These are phyloP conservation scores for Drosophila vallismaia DNA, from an alignment of 2,888 invertebrate genomes.

Conservation along the genomic window DNA sequence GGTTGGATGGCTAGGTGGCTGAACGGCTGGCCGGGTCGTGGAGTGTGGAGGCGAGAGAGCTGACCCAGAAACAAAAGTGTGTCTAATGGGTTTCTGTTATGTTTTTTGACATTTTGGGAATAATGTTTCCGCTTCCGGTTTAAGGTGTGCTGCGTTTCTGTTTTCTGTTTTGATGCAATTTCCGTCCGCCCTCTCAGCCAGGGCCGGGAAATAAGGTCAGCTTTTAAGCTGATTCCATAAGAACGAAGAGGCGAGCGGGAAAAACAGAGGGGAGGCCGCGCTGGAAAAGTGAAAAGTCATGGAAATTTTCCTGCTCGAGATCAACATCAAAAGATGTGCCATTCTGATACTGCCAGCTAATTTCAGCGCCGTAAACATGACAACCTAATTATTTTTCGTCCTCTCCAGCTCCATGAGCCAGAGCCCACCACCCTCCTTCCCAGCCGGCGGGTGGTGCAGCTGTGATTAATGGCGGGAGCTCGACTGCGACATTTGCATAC, in stretches of 20 bases:
- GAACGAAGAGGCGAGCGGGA: slow-evolving; percentile 19
- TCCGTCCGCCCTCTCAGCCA: slow-evolving; percentile 46
- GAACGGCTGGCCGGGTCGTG: background rate
- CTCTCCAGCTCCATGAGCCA: slow-evolving; percentile 42
- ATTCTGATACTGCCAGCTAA: slow-evolving; percentile 75
- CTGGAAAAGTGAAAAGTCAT: slow-evolving; percentile 37
- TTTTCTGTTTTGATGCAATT: slow-evolving; percentile 74
- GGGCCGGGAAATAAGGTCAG: slow-evolving; percentile 63
- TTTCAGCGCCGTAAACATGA: slow-evolving; percentile 77
- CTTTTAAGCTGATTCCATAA: slow-evolving; percentile 68
- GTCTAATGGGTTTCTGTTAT: slow-evolving; percentile 78
- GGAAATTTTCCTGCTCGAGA: slow-evolving; percentile 37
- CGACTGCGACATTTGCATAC: slow-evolving; percentile 73
- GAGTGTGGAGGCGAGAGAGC: slow-evolving; percentile 11
- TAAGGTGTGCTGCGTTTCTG: slow-evolving; percentile 67
- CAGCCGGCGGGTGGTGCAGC: slow-evolving; percentile 6
- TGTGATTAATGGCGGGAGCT: slow-evolving; percentile 41
- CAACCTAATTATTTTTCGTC: slow-evolving; percentile 76
- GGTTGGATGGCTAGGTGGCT: slow-evolving; percentile 49
- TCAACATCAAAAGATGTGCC: slow-evolving; percentile 73
- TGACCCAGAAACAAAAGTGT: slow-evolving; percentile 77
- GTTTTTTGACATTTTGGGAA: slow-evolving; percentile 79
- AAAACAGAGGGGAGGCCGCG: background rate
- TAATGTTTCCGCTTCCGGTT: slow-evolving; percentile 79
- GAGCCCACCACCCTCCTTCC: slow-evolving; percentile 11